Percentiles rank a stretch among this genome's conserved stretches.
These are phyloP conservation scores for Crotalus helleri DNA, from an alignment of 2,113 vertebrate species.

Conservation along the genomic window DNA sequence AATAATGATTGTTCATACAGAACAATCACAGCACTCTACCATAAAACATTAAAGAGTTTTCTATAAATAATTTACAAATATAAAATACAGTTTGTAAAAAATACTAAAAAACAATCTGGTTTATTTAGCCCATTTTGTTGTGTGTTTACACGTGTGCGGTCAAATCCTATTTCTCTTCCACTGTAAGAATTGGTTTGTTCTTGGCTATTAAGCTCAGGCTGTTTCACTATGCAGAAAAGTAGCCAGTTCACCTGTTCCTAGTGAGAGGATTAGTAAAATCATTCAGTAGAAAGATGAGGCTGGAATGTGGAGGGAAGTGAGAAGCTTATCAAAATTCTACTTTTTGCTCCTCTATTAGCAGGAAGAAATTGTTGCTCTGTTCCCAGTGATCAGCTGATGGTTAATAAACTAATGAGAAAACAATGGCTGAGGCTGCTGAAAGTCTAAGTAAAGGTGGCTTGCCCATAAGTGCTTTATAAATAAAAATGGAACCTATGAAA, in stretches of 20 bases:
- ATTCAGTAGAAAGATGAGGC: background rate
- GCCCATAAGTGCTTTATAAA: background rate
- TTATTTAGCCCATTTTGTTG: background rate
- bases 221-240: background rate
- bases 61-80: background rate
- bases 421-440: background rate
- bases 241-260: background rate
- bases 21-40: background rate
- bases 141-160: background rate
- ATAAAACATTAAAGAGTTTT: background rate
- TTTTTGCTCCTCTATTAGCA: background rate
- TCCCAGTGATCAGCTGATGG: background rate
- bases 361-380: background rate
- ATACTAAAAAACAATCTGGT: background rate
- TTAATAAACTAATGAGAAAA: background rate
- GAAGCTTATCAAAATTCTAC: background rate
- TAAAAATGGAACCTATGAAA: background rate
- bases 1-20: background rate
- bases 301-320: background rate
- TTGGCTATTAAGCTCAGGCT: background rate
- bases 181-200: background rate
- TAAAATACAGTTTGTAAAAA: background rate
- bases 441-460: background rate
- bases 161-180: background rate
- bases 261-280: background rate